These are phyloP conservation scores for Holothuria scabra DNA, from an alignment of 53 echinoderm and acorn worm species.

Conservation along the genomic window DNA sequence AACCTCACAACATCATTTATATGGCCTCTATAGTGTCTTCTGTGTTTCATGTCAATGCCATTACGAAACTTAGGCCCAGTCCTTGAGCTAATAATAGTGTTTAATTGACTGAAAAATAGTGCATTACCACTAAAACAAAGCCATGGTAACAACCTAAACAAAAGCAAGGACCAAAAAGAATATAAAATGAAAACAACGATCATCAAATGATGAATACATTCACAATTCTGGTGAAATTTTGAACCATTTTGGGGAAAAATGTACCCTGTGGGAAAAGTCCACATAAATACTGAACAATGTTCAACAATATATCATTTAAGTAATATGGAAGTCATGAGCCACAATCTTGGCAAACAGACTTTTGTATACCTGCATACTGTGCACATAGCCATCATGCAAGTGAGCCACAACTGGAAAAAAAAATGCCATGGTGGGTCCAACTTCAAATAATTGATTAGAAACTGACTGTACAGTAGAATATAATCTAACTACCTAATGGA, in stretches of 20 bases:
- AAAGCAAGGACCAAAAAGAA: not conserved
- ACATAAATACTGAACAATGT: too few relatives aligned
- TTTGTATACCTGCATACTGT: too few relatives aligned
- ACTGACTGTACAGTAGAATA: too few relatives aligned
- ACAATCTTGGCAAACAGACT: too few relatives aligned
- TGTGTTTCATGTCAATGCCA: not conserved
- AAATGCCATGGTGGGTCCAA: too few relatives aligned
- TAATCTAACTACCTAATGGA: too few relatives aligned
- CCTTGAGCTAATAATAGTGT: not conserved
- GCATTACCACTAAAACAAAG: constrained; percentile 14
- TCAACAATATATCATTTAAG: too few relatives aligned
- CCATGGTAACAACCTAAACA: constrained; percentile 25
- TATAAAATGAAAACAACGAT: not conserved
- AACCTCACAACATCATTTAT: constrained; percentile 29
- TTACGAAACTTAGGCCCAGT: not conserved
- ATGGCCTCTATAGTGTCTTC: not conserved
- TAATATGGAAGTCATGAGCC: too few relatives aligned
- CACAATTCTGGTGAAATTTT: not conserved
- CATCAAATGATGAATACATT: not conserved
- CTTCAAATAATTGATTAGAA: too few relatives aligned
- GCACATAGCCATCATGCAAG: too few relatives aligned
- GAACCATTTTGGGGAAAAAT: not conserved
- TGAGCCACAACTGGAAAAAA: too few relatives aligned
- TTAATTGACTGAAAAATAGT: constrained; percentile 10
- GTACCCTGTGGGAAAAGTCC: too few relatives aligned